Evolutionary conservation across 1,140 invertebrate species (phyloP), one percentile per base, ranked within the genome.

Genomic region (Adoxophyes honmai): DNA sequence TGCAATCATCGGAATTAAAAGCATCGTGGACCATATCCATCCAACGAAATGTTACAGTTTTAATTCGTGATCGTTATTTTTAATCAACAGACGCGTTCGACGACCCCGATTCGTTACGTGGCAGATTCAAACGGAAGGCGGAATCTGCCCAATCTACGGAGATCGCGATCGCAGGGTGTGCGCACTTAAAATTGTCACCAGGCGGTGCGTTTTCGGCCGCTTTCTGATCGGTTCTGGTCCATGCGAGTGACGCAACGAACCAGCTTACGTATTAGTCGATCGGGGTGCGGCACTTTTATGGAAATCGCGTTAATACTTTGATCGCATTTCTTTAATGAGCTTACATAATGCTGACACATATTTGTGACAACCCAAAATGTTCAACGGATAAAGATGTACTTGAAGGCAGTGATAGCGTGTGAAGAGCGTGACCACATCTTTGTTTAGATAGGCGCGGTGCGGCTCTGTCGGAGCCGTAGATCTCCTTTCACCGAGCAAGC

Each of bases 401-500:
- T 51, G n/a, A 14, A 53, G 52, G 55, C 61, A 64, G 68, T 66
- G 70, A 73, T 72, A 65, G 59, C 67, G 68, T 76, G 68, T 62
- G 69, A 76, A 74, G 59, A 69, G 60, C 59, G 39, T 68, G 69
- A 57, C 72, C 67, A 70, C 66, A 68, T 69, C 68, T 62, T 69
- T 69, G 64, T 67, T 64, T 65, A 64, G 60, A 65, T 62, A 69
- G 21, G 21, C 21, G 6, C 21, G 21, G 21, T 28, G 21, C 6
- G 21, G 60, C 56, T 64, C 59, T 54, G 60, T 77, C 72, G 71
- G 64, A 69, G 75, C 78, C 70, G 68, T 70, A 65, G 63, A 72
- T 72, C 70, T 71, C 83, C 83, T 86, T 86, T 86, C 83, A 84
- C 83, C 82, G 80, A 60, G 71, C 64, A 60, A 65, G 57, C 61